These are phyloP conservation scores for Neosilurus mollespiculum DNA, from an alignment of 2,797 vertebrate species.

Conservation along the genomic window DNA sequence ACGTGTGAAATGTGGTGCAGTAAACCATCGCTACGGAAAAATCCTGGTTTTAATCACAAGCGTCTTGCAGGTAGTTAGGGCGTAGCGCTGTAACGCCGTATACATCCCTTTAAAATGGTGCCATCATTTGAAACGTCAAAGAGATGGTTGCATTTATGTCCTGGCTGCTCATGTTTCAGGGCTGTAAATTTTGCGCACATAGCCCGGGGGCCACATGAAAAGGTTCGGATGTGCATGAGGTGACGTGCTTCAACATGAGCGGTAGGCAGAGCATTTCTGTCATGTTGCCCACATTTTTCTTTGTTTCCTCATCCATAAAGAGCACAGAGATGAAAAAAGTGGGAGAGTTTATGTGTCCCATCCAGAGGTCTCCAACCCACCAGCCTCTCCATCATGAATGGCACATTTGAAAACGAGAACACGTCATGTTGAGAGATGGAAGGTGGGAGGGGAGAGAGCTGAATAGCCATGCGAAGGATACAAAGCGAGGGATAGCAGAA, in stretches of 20 bases:
- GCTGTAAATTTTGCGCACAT: background rate
- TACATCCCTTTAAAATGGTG: background rate
- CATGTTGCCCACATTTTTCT: constrained; percentile 22
- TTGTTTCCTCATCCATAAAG: constrained; percentile 34
- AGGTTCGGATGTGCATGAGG: background rate
- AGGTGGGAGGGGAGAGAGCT: background rate
- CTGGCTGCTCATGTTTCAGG: background rate
- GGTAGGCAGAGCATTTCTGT: constrained; percentile 33
- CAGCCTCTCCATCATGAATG: constrained; percentile 67
- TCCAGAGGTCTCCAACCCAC: constrained; percentile 62
- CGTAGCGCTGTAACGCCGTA: background rate
- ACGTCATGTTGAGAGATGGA: constrained; percentile 49
- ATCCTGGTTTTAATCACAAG: background rate
- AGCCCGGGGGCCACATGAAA: constrained; percentile 15
- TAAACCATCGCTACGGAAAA: constrained; percentile 4
- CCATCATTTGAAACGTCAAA: background rate
- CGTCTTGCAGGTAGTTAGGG: background rate
- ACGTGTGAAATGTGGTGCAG: background rate
- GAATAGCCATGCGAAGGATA: background rate
- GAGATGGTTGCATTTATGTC: background rate
- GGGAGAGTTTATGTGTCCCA: constrained; percentile 68
- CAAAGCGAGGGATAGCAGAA: background rate
- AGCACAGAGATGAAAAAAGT: constrained; percentile 35
- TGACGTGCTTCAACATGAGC: background rate
- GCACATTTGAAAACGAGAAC: constrained; percentile 63